A percentile compares a stretch with the other conserved stretches of the same genome.
These are phyloP conservation scores for Thomomys bottae DNA, from an alignment of 2,113 vertebrate genomes.

Conservation along the genomic window DNA sequence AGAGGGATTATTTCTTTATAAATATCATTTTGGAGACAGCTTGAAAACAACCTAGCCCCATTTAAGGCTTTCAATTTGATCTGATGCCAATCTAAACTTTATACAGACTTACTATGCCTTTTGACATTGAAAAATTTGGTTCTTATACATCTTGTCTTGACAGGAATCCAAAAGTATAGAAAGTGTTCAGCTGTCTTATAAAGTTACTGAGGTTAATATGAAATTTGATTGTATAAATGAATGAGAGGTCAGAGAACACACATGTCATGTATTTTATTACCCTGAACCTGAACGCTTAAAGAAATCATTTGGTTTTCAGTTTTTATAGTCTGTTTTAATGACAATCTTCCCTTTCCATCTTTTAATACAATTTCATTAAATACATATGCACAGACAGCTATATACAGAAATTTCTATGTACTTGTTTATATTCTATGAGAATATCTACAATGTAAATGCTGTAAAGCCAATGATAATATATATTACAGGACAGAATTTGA, in stretches of 20 bases:
- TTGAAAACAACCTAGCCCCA: constrained; percentile 9
- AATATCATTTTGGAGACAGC: neutral
- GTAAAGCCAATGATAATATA: too few species aligned
- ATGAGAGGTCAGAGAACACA: constrained; percentile 4
- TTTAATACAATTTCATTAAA: neutral
- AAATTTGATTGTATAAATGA: constrained; percentile 67
- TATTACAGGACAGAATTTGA: neutral
- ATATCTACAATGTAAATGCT: neutral
- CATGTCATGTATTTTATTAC: constrained; percentile 39
- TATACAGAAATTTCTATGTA: neutral
- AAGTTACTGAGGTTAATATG: constrained; percentile 72
- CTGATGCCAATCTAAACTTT: constrained; percentile 35
- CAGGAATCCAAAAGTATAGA: constrained; percentile 33
- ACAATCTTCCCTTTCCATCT: constrained; percentile 18
- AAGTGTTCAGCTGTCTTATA: constrained; percentile 45
- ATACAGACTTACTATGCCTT: neutral
- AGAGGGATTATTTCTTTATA: neutral
- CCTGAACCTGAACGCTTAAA: neutral
- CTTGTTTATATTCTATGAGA: neutral
- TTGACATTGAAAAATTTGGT: constrained; percentile 52
- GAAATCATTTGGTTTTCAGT: constrained; percentile 32
- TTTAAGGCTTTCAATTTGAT: constrained; percentile 24
- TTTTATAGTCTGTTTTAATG: constrained; percentile 16
- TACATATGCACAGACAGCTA: neutral
- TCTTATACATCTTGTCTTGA: constrained; percentile 33